Percentiles rank a stretch among this genome's conserved stretches.
Conservation (phyloP, 2,888 invertebrate genomes). For the Sesamia inferens region DNA sequence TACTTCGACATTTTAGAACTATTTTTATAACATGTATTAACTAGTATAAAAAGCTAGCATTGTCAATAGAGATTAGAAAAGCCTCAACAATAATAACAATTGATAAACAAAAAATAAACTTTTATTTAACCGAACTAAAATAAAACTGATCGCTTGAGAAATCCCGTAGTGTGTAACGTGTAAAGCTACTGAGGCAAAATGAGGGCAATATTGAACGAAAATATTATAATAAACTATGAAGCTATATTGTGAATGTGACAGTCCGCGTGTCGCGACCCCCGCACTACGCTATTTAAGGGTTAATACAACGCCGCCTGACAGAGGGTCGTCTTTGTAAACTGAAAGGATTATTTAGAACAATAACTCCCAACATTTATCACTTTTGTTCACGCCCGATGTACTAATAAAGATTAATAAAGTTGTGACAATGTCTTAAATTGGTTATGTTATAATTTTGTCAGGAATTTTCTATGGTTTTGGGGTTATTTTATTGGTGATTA, state of each 20-base stretch:
- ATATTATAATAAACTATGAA: constrained; percentile 88
- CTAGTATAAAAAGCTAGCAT: background rate
- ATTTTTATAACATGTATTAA: too few relatives aligned
- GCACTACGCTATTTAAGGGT: constrained; percentile 81
- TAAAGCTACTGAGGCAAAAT: constrained; percentile 72
- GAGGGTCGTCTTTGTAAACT: constrained; percentile 86
- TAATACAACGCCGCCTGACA: constrained; percentile 73
- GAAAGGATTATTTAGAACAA: constrained; percentile 86
- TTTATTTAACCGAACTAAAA: background rate
- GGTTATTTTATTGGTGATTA: constrained; percentile 24
- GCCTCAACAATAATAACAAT: background rate
- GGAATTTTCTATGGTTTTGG: constrained; percentile 36
- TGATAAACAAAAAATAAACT: too few relatives aligned
- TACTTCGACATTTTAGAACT: background rate
- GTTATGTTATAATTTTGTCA: constrained; percentile 54
- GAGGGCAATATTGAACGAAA: constrained; percentile 84
- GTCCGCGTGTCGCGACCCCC: constrained; percentile 86
- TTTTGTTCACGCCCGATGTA: constrained; percentile 80
- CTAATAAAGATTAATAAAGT: constrained; percentile 80
- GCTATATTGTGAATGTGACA: constrained; percentile 88
- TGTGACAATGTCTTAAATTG: constrained; percentile 72
- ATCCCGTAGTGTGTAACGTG: constrained; percentile 64
- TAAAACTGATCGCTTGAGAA: constrained; percentile 37
- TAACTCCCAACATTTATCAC: constrained; percentile 84
- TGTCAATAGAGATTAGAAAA: background rate